Percentiles rank a stretch among this genome's conserved stretches.
Evolutionary conservation across 2,888 invertebrate genomes (phyloP).

Genomic region (Harpalus rubripes): DNA sequence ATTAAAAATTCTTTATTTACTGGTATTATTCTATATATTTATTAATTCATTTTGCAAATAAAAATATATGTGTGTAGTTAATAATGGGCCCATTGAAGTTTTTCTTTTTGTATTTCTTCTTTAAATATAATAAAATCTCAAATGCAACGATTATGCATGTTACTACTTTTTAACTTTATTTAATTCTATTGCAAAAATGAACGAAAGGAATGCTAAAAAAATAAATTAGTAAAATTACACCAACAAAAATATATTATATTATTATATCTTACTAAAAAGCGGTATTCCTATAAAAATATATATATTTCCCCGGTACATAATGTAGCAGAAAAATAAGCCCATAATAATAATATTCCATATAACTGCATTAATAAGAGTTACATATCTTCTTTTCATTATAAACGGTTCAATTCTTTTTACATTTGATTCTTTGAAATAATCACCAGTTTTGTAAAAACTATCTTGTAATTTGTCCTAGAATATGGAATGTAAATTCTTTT

Average conservation of each 20-base stretch:
- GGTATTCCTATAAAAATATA: not conserved
- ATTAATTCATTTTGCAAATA: no score
- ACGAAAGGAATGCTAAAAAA: not conserved
- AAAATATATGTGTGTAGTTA: no score
- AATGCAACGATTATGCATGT: no score
- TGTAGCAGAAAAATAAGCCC: conserved; percentile 85
- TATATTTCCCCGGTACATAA: conserved; percentile 74
- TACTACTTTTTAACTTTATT: no score
- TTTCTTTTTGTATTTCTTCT: no score
- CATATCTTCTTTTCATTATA: conserved; percentile 81
- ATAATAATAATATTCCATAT: conserved; percentile 85
- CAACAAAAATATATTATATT: not conserved
- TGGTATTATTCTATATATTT: no score
- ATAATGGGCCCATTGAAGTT: no score
- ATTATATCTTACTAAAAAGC: not conserved
- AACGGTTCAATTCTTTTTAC: conserved; percentile 82
- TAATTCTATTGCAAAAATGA: not conserved
- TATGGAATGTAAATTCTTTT: no score
- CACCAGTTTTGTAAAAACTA: conserved; percentile 87
- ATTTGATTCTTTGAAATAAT: conserved; percentile 88
- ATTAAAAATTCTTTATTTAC: no score
- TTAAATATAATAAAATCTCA: no score
- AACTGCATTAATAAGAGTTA: conserved; percentile 86
- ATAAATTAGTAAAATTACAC: not conserved
- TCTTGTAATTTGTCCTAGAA: conserved; percentile 86